Evolutionary conservation across 2,797 vertebrate genomes (phyloP).

Genomic region (Gymnopithys bicolor): DNA sequence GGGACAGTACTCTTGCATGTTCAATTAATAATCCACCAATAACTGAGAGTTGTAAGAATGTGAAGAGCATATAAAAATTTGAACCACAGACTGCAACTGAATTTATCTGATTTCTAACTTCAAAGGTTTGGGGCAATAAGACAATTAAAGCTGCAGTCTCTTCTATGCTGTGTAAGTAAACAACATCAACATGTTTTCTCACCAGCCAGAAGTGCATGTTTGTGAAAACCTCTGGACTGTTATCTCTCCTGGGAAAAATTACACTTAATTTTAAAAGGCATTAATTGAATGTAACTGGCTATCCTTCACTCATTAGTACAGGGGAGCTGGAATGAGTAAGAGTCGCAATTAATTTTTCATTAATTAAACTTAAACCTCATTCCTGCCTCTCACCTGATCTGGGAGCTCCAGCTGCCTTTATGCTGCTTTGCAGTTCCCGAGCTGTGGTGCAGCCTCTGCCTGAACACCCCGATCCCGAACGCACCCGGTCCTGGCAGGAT

Average conservation of each 20-base stretch:
- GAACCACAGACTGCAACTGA: background rate
- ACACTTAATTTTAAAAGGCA: background rate
- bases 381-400: background rate
- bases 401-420: constrained; percentile 2
- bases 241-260: constrained; percentile 4
- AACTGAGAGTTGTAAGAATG: constrained; percentile 3
- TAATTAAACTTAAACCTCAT: background rate
- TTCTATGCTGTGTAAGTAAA: background rate
- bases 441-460: background rate
- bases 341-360: background rate
- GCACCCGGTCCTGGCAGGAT: background rate
- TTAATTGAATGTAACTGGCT: background rate
- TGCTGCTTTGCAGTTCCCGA: background rate
- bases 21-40: constrained; percentile 3
- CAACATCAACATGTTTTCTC: background rate
- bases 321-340: background rate
- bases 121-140: background rate
- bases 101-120: background rate
- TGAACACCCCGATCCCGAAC: background rate
- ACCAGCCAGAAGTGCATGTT: background rate
- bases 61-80: background rate
- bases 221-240: constrained; percentile 16
- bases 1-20: background rate
- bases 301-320: background rate
- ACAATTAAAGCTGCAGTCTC: background rate